Base-by-base conservation (phyloP, 2,888 invertebrate genomes). In the Baccha elongata region DNA sequence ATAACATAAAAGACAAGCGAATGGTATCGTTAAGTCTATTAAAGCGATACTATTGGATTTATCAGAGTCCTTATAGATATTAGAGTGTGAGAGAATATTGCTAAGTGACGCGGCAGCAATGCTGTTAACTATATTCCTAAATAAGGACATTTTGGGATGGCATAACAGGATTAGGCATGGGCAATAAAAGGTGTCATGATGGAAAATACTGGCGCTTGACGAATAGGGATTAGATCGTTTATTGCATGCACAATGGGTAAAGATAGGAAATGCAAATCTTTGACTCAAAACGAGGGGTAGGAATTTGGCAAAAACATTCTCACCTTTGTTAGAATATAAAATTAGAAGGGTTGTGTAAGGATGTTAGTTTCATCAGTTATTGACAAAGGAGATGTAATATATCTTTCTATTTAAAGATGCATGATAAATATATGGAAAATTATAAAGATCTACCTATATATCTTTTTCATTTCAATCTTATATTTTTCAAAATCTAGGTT, bases 31-130 rank as follows among this genome's bases (percentile, higher is more conserved):
- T n/a, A 89, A 89, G 89, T 88, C 88, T 85, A 89, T 89, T 89
- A 90, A 89, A 89, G 88, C 89, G 89, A 87, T 87, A 88, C 89
- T 87, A 88, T 87, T 86, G 87, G 88, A 88, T 89, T 89, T 88
- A 87, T 53, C 29, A 53, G 21, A 67, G 46, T 44, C 42, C 21
- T 58, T 40, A 58, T 10, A 58, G 13, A 19, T n/a, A 53, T 53
- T n/a, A n/a, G n/a, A 52, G 21, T 44, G 69, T 75, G 81, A 53
- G 76, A 73, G 60, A 79, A 75, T 62, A 44, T 32, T 50, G 44
- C 26, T 71, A 58, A 64, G 48, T 64, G 74, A 64, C 42, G 58
- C 42, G 4, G 37, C 37, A 40, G 29, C 3, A 7, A 35, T 55
- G 55, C 7, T 42, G 17, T n/a, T 69, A 55, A 50, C 35, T 48